phyloP scores from a whole-genome alignment of 2,797 vertebrate genomes.

The Pseudochaenichthys georgianus region DNA sequence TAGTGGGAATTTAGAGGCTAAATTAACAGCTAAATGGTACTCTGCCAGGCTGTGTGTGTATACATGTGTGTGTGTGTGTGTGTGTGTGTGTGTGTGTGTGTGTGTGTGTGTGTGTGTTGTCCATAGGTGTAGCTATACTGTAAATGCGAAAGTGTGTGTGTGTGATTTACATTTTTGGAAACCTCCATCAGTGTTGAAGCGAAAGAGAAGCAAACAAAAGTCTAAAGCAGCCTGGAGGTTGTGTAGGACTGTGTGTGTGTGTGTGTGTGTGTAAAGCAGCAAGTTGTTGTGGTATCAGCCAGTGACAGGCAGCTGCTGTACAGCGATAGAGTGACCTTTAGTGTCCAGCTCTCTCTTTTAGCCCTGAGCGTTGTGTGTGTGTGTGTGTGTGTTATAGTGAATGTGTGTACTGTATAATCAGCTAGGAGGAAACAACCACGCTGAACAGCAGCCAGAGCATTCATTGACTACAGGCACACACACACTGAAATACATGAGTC shows the following conservation, averaged over 20 bases:
- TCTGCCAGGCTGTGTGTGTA: constrained; percentile 5
- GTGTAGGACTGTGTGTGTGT: constrained; percentile 18
- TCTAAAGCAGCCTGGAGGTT: constrained; percentile 30
- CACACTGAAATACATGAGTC: not conserved
- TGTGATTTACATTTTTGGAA: constrained; percentile 29
- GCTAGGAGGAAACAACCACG: constrained; percentile 23
- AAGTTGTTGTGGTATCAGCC: constrained; percentile 49
- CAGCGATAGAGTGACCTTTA: constrained; percentile 50
- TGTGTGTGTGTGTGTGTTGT: no score
- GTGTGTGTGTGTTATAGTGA: constrained; percentile 4
- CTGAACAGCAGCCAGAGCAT: constrained; percentile 31
- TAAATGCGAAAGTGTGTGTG: constrained; percentile 3
- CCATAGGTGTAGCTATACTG: not conserved
- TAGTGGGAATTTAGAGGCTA: constrained; percentile 55
- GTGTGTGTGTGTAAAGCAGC: constrained; percentile 5
- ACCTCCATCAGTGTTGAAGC: no score
- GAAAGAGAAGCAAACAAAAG: constrained; percentile 33
- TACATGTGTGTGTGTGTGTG: not conserved
- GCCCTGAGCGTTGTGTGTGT: constrained; percentile 15
- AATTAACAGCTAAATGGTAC: constrained; percentile 51
- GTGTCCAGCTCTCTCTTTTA: constrained; percentile 30
- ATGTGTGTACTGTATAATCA: constrained; percentile 41
- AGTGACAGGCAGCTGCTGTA: constrained; percentile 52
- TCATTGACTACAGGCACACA: constrained; percentile 24
- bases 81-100: constrained; percentile 20